Evolutionary conservation across 2,888 invertebrate species (phyloP).

Genomic region (Sthenelais limicola): DNA sequence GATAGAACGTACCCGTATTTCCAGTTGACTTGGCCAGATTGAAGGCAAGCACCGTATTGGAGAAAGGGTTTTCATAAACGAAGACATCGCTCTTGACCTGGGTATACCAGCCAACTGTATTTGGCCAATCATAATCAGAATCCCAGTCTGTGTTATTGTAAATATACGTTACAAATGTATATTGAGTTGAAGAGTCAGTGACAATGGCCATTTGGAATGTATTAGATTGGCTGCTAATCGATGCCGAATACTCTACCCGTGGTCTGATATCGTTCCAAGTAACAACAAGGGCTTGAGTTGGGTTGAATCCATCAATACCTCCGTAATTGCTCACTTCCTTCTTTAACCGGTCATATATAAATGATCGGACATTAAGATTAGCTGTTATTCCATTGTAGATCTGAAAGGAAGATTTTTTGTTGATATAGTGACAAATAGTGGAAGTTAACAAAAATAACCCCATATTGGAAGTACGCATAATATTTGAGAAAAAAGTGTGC

Average conservation of each 20-base stretch:
- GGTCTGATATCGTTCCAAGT: conserved; percentile 16
- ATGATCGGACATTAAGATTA: background rate
- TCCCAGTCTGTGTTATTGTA: conserved; percentile 36
- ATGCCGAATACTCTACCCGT: conserved; percentile 1
- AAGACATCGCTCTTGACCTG: background rate
- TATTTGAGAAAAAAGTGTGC: background rate
- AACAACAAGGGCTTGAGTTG: conserved; percentile 12
- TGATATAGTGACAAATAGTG: background rate
- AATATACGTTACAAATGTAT: conserved; percentile 18
- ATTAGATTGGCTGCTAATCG: conserved; percentile 14
- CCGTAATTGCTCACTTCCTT: background rate
- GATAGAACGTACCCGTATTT: conserved; percentile 31
- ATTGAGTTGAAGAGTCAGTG: conserved; percentile 16
- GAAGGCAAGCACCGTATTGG: conserved; percentile 22
- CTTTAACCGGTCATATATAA: background rate
- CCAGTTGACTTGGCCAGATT: background rate
- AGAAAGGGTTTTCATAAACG: conserved; percentile 13
- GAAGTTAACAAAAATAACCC: background rate
- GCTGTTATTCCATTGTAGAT: background rate
- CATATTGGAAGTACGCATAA: background rate
- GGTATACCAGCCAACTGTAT: conserved; percentile 4
- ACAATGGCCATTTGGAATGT: conserved; percentile 43
- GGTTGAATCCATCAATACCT: background rate
- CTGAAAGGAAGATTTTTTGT: background rate
- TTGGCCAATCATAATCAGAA: background rate